Conservation (phyloP, 2,113 vertebrate species). For the Lanius ludovicianus region DNA sequence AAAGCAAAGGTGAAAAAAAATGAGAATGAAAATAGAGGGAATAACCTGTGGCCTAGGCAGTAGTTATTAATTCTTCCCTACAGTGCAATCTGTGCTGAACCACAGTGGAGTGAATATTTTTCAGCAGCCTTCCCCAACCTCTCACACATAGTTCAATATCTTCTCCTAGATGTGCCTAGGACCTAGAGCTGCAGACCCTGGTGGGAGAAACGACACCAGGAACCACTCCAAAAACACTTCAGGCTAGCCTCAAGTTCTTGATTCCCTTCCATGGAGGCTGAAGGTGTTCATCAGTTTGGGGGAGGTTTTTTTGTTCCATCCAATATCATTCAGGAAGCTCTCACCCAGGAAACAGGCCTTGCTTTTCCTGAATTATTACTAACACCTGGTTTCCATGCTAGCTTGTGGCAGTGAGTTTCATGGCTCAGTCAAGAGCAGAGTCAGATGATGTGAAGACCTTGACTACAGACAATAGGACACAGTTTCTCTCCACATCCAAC, state of each 20-base stretch:
- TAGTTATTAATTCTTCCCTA: slow-evolving; percentile 14
- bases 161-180: background rate
- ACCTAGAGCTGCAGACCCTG: background rate
- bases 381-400: background rate
- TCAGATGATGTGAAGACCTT: background rate
- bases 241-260: background rate
- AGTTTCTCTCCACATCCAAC: background rate
- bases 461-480: background rate
- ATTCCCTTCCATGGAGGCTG: background rate
- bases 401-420: background rate
- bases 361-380: background rate
- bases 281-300: background rate
- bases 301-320: background rate
- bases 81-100: background rate
- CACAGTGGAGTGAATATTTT: background rate
- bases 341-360: background rate
- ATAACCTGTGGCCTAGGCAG: slow-evolving; percentile 15
- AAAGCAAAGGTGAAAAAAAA: background rate
- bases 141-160: background rate
- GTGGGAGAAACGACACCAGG: background rate
- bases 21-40: background rate
- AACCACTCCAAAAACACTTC: background rate
- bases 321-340: background rate
- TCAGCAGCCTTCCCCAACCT: background rate
- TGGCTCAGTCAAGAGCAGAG: background rate